A percentile compares a stretch with the other conserved stretches of the same genome.
Conservation (phyloP, 2,113 vertebrate genomes). For the Mus musculus region GRCm39 chr13:44743501-44744000, state of each 20-base stretch:
- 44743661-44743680: constrained; percentile 39
- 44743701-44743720: constrained; percentile 41
- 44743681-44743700: constrained; percentile 60
- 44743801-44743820: background rate
- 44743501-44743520: constrained; percentile 8
- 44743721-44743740: constrained; percentile 57
- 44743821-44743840: background rate
- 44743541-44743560: constrained; percentile 62
- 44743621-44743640: constrained; percentile 81
- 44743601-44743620: constrained; percentile 74
- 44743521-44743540: constrained; percentile 33
- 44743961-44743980: constrained; percentile 22
- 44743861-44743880: background rate
- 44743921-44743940: no score
- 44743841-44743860: background rate
- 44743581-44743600: constrained; percentile 51
- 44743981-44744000: background rate
- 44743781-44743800: constrained; percentile 52
- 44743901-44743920: background rate
- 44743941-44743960: constrained; percentile 8
- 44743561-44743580: constrained; percentile 79
- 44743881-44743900: background rate
- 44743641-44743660: constrained; percentile 70
- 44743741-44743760: constrained; percentile 65
- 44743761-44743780: constrained; percentile 42